A percentile compares a stretch with the other conserved stretches of the same genome.
Evolutionary conservation across 1,140 invertebrate genomes (phyloP).

Genomic region (Hyles euphorbiae): DNA sequence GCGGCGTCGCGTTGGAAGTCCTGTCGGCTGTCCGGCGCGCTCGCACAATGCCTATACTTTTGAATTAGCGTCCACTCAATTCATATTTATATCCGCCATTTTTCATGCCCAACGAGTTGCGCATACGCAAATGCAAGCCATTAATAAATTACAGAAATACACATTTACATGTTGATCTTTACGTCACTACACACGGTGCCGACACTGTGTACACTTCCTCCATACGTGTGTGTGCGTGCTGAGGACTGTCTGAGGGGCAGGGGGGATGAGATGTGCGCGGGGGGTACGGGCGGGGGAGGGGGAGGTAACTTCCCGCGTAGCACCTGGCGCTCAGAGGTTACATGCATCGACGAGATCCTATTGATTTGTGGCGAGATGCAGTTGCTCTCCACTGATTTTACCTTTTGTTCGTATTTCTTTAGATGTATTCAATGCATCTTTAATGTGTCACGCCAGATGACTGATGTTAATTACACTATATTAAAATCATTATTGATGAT

Average conservation of each 20-base stretch:
- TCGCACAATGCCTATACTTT: conserved; percentile 24
- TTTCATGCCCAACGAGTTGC: conserved; percentile 46
- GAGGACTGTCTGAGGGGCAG: too few species aligned
- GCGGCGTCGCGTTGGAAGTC: too few species aligned
- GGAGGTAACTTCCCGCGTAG: conserved; percentile 59
- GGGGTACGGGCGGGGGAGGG: conserved; percentile 20
- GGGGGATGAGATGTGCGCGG: conserved; percentile 26
- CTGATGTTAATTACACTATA: conserved; percentile 15
- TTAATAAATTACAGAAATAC: conserved; percentile 62
- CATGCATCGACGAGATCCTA: conserved; percentile 56
- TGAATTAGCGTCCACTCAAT: conserved; percentile 47
- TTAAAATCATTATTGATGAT: too few species aligned
- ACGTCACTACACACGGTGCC: conserved; percentile 31
- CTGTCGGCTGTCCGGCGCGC: too few species aligned
- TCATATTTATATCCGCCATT: conserved; percentile 52
- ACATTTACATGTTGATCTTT: conserved; percentile 39
- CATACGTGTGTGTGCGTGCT: conserved; percentile 26
- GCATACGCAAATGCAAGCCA: conserved; percentile 57
- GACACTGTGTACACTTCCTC: conserved; percentile 40
- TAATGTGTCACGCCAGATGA: too few species aligned
- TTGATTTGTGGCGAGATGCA: conserved; percentile 63
- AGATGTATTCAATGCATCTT: too few species aligned
- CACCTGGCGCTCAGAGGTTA: conserved; percentile 66
- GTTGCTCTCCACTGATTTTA: conserved; percentile 42
- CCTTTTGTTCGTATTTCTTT: conserved; percentile 33